Evolutionary conservation across 2,888 invertebrate species (phyloP), one percentile per base, ranked within the genome.

Genomic region (Gnatocerus cornutus): DNA sequence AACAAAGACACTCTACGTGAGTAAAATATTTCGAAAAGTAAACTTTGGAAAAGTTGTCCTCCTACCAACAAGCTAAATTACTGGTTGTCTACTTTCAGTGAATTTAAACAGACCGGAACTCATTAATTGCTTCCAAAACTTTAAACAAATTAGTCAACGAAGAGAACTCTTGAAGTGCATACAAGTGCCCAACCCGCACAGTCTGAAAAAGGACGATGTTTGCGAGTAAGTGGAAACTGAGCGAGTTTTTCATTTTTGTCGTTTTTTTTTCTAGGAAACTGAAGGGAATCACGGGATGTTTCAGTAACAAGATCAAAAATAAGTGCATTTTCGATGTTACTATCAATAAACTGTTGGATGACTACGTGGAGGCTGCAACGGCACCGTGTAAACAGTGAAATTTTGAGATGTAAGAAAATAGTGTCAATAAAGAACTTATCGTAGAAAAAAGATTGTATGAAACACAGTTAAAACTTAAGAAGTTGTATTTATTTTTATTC

Each of bases 101-200:
- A 8, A 9, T 61, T 45, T 27, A 10, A 3, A 21, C 7, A 55
- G 48, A 12, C 12, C 48, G 1, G 68, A 62, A 43, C 27, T 55
- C 3, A 37, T 62, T 6, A 53, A 62, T 46, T 68, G 68, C 9
- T 48, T 68, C 41, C 21, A 62, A 33, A 68, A 62, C 37, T 62
- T 68, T 13, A 53, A 56, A 21, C 43, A 43, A 29, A 37, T 29
- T 12, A 21, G 39, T 37, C 21, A 16, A 1, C 29, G 45, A 33
- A 10, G n/a, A 10, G 37, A 39, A 8, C 6, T 68, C 9, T n/a
- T 5, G 4, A 27, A 55, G 46, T 62, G 62, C 55, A 16, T 55
- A 14, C 12, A 29, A 10, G 1, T 12, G 29, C 9, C 10, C n/a
- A 37, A 58, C n/a, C 8, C 27, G 0, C 8, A 59, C 7, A 39